These are phyloP conservation scores for Nerophis ophidion DNA, from an alignment of 2,113 vertebrate species.

Conservation along the genomic window DNA sequence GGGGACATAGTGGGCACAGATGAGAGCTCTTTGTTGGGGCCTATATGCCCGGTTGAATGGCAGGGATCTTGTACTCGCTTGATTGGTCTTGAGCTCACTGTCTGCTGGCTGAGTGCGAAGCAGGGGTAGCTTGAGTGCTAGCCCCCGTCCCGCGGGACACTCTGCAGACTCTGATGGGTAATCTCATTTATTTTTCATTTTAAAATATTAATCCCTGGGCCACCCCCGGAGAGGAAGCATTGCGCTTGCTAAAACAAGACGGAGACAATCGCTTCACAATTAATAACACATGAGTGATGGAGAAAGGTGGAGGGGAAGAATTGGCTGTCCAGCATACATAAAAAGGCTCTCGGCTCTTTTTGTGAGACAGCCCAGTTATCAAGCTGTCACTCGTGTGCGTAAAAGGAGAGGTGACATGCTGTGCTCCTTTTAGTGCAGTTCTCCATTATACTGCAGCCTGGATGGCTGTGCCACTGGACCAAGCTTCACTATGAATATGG, in stretches of 20 bases:
- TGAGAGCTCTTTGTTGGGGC: conserved; percentile 59
- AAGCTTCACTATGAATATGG: not conserved
- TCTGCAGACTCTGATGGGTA: conserved; percentile 68
- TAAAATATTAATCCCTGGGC: conserved; percentile 73
- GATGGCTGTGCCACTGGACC: not conserved
- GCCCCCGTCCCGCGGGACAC: conserved; percentile 52
- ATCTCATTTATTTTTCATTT: conserved; percentile 73
- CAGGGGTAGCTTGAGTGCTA: conserved; percentile 67
- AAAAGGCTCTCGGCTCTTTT: conserved; percentile 35
- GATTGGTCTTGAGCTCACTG: conserved; percentile 65
- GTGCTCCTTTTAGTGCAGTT: conserved; percentile 34
- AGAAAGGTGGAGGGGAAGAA: conserved; percentile 30
- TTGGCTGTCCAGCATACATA: conserved; percentile 39
- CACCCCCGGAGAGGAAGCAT: conserved; percentile 64
- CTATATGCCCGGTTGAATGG: conserved; percentile 46
- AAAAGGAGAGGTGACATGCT: conserved; percentile 29
- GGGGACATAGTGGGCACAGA: conserved; percentile 17
- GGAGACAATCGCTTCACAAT: conserved; percentile 65
- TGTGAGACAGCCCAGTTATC: conserved; percentile 34
- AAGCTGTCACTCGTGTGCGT: conserved; percentile 33
- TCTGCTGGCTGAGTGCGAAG: conserved; percentile 61
- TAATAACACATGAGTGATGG: conserved; percentile 70
- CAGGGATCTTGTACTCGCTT: conserved; percentile 56
- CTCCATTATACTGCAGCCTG: conserved; percentile 15
- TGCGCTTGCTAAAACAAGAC: conserved; percentile 68